phyloP scores from a whole-genome alignment of 2,888 invertebrate genomes.

The Latrodectus elegans region DNA sequence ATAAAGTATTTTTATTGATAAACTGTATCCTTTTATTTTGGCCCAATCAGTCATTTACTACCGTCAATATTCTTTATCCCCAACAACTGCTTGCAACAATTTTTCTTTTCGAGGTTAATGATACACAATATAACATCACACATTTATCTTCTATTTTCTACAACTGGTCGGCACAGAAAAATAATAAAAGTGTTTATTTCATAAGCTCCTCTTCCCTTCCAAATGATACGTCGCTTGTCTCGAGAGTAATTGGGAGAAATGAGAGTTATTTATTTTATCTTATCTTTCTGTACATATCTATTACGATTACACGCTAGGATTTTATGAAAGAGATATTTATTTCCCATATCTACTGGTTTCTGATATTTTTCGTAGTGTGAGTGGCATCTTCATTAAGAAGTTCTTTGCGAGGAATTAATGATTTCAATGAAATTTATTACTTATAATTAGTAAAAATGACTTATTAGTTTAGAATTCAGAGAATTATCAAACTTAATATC shows the following conservation, averaged over 20 bases:
- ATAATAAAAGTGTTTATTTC: slow-evolving; percentile 2
- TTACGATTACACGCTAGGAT: no score
- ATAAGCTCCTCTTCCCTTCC: background rate
- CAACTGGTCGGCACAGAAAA: background rate
- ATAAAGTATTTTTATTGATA: no score
- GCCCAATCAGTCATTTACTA: background rate
- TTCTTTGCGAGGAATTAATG: no score
- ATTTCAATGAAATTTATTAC: no score
- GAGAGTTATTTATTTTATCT: background rate
- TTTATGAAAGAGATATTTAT: no score
- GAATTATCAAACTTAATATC: no score
- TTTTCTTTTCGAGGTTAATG: background rate
- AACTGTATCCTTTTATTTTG: background rate
- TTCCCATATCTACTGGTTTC: no score
- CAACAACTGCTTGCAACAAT: background rate
- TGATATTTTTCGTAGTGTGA: no score
- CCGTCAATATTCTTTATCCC: slow-evolving; percentile 2
- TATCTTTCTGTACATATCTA: background rate
- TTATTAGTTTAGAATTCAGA: no score
- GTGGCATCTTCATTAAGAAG: no score
- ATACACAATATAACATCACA: background rate
- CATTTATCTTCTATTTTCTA: background rate
- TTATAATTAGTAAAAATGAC: no score
- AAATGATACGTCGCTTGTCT: background rate
- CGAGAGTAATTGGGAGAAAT: background rate